These are phyloP conservation scores for Tylochromis polylepis DNA, from an alignment of 2,113 vertebrate genomes.

Conservation along the genomic window DNA sequence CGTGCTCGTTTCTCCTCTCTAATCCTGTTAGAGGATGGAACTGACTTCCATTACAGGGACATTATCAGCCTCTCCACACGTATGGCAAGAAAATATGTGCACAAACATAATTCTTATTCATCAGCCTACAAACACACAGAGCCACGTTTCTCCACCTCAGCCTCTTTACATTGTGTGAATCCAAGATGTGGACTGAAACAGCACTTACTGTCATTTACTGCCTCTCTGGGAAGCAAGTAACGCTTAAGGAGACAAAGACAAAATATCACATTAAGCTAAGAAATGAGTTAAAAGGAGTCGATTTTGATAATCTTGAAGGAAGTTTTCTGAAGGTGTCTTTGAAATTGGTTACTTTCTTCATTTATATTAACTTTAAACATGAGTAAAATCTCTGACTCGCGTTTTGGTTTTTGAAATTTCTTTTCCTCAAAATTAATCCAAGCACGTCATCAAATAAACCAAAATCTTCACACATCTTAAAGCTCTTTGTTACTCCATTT, in stretches of 20 bases:
- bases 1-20: not conserved
- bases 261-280: not conserved
- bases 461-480: not conserved
- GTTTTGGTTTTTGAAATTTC: not conserved
- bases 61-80: constrained; percentile 21
- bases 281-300: not conserved
- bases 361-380: not conserved
- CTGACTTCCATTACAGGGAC: constrained; percentile 3
- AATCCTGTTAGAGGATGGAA: constrained; percentile 28
- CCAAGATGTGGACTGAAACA: not conserved
- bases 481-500: not conserved
- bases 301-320: not conserved
- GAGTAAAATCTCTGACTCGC: not conserved
- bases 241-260: not conserved
- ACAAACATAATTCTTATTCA: constrained; percentile 3
- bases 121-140: not conserved
- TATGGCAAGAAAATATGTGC: not conserved
- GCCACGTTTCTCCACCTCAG: not conserved
- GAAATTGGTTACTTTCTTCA: not conserved
- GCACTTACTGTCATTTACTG: not conserved
- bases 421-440: not conserved
- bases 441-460: not conserved
- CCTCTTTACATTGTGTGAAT: not conserved
- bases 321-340: not conserved
- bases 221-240: not conserved